Base-by-base conservation (phyloP, 2,113 vertebrate species). In the Piprites chloris region DNA sequence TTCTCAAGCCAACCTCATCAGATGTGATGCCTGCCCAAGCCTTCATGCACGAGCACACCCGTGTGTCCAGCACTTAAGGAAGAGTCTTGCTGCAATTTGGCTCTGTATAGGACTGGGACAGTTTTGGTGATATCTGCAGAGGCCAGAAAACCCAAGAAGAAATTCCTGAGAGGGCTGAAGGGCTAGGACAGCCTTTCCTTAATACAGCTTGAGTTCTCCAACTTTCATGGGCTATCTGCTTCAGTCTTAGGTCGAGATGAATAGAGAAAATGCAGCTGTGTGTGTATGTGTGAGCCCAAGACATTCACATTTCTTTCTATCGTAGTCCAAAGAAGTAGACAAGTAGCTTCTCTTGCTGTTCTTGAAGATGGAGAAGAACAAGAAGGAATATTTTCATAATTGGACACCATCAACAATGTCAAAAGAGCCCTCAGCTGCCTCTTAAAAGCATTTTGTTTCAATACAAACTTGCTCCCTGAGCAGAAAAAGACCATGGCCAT, bases 1-100 rank as follows among this genome's bases (percentile, higher is more conserved):
- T 74, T 77, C 42, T 71, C 0, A 0, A 69, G 50, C 21, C 37
- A 11, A 0, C 19, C 14, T 58, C 14, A 11, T 16, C 5, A 12
- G 47, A 12, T 41, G 1, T 33, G 2, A 9, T 37, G 13, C 50
- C 65, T 52, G 17, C 4, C 18, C 21, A 33, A 82, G 32, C 13
- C 52, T 32, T 58, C 42, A 4, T n/a, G 1, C 23, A 73, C 68
- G n/a, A n/a, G 19, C 24, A 61, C 1, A 3, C 47, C n/a, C 0
- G 1, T 0, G 0, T 47, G 44, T 9, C 24, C 14, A 6, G 16
- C 8, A 33, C 24, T 24, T 58, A 46, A 53, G 37, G 37, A 82
- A n/a, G 56, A 27, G 6, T 8, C 22, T 20, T 71, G 37, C 55
- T 71, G 47, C 35, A 39, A 8, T 74, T 67, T 2, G 5, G 9